Evolutionary conservation across 2,888 invertebrate genomes (phyloP).

Genomic region (Nomada goodeniana): DNA sequence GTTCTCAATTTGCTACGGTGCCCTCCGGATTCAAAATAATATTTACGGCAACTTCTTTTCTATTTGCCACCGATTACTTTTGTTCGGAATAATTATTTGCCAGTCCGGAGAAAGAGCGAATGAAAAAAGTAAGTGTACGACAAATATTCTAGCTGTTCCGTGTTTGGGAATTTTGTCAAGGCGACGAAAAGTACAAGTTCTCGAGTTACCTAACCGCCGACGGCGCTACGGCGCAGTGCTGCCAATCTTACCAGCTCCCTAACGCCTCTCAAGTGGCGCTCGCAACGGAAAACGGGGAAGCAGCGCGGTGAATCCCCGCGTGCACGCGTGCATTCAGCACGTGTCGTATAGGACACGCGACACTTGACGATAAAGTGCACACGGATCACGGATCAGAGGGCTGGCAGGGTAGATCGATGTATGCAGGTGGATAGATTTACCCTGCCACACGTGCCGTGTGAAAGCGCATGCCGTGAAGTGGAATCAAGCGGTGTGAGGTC

Average conservation of each 20-base stretch:
- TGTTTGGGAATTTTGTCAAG: no score
- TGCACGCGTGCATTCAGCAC: slow-evolving; percentile 36
- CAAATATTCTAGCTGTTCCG: no score
- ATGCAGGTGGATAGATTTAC: slow-evolving; percentile 53
- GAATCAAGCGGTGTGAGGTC: slow-evolving; percentile 59
- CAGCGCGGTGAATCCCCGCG: not conserved
- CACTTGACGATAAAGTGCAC: slow-evolving; percentile 67
- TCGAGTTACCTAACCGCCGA: no score
- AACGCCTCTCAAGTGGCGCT: not conserved
- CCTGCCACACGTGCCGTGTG: slow-evolving; percentile 34
- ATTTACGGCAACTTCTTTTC: not conserved
- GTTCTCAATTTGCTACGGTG: slow-evolving; percentile 43
- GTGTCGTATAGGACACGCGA: slow-evolving; percentile 50
- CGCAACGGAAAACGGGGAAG: not conserved
- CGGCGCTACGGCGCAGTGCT: no score
- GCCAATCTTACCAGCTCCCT: not conserved
- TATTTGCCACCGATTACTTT: no score
- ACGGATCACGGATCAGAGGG: slow-evolving; percentile 71
- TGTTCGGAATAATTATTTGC: no score
- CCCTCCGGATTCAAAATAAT: not conserved
- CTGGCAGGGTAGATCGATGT: slow-evolving; percentile 54
- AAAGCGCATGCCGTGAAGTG: slow-evolving; percentile 56
- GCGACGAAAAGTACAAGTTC: no score
- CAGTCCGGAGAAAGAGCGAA: no score
- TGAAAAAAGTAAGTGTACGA: no score